Conservation (phyloP, 2,113 vertebrate species). For the Tupaia chinensis region DNA sequence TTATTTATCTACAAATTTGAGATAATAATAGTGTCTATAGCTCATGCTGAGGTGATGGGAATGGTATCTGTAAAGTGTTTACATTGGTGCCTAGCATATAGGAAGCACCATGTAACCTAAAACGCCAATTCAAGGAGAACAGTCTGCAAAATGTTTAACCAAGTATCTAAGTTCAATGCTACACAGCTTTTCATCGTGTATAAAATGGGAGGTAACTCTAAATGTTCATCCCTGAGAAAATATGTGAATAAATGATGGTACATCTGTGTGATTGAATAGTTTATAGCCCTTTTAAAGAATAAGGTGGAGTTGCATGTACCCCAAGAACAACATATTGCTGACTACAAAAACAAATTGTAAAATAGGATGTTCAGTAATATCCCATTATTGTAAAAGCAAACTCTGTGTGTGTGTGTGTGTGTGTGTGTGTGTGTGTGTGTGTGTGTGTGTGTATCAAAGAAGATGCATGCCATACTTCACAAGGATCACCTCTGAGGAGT, state of each 20-base stretch:
- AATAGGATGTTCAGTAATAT: not conserved
- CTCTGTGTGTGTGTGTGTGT: not conserved
- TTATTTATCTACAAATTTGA: not conserved
- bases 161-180: not conserved
- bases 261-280: not conserved
- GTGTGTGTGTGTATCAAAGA: not conserved
- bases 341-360: slow-evolving; percentile 4
- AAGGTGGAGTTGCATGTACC: not conserved
- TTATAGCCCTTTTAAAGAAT: slow-evolving; percentile 34
- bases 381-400: slow-evolving; percentile 4
- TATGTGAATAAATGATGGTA: not conserved
- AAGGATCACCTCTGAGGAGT: not conserved
- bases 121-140: not conserved
- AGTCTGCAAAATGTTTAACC: not conserved
- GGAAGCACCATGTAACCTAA: not conserved
- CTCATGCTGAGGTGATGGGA: not conserved
- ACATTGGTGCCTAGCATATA: not conserved
- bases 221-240: not conserved
- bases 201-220: slow-evolving; percentile 11
- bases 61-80: slow-evolving; percentile 14
- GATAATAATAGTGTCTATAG: not conserved
- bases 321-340: not conserved
- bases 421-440: not conserved
- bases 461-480: not conserved
- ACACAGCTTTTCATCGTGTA: not conserved